Percentiles rank a stretch among this genome's conserved stretches.
These are phyloP conservation scores for Pogona vitticeps DNA, from an alignment of 2,113 vertebrate species.

Conservation along the genomic window DNA sequence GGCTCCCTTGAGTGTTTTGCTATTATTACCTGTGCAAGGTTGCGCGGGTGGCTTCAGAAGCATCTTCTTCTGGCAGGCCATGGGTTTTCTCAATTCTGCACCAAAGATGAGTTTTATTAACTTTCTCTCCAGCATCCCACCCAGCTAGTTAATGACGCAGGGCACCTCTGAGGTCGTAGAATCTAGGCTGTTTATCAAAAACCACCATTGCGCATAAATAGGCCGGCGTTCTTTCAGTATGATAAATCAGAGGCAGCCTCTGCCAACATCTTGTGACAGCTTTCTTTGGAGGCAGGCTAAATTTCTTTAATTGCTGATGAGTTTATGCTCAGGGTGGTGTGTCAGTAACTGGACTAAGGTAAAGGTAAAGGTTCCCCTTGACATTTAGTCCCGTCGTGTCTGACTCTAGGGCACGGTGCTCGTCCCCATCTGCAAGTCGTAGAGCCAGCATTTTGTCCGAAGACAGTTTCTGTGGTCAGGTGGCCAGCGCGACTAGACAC, in stretches of 20 bases:
- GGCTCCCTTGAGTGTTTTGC: slow-evolving; percentile 70
- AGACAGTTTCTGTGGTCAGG: no score
- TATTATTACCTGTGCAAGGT: slow-evolving; percentile 75
- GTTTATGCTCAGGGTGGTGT: neutral
- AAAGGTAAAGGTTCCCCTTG: no score
- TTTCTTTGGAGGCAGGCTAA: slow-evolving; percentile 36
- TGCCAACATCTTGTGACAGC: neutral
- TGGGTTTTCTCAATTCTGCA: slow-evolving; percentile 64
- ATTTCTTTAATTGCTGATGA: slow-evolving; percentile 48
- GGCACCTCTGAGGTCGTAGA: slow-evolving; percentile 56
- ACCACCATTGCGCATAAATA: slow-evolving; percentile 41
- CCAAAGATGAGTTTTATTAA: slow-evolving; percentile 70
- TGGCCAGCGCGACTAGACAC: no score
- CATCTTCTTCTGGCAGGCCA: slow-evolving; percentile 67
- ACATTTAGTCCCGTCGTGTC: no score
- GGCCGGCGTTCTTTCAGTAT: slow-evolving; percentile 41
- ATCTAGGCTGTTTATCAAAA: slow-evolving; percentile 61
- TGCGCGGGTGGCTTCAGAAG: slow-evolving; percentile 60
- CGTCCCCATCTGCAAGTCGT: no score
- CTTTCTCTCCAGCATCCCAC: slow-evolving; percentile 63
- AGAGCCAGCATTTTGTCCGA: no score
- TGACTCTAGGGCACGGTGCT: no score
- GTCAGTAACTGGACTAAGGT: neutral
- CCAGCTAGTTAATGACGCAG: slow-evolving; percentile 70
- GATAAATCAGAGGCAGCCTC: neutral